Evolutionary conservation across 2,113 vertebrate species (phyloP).

Genomic region (Megaceryle maxima): DNA sequence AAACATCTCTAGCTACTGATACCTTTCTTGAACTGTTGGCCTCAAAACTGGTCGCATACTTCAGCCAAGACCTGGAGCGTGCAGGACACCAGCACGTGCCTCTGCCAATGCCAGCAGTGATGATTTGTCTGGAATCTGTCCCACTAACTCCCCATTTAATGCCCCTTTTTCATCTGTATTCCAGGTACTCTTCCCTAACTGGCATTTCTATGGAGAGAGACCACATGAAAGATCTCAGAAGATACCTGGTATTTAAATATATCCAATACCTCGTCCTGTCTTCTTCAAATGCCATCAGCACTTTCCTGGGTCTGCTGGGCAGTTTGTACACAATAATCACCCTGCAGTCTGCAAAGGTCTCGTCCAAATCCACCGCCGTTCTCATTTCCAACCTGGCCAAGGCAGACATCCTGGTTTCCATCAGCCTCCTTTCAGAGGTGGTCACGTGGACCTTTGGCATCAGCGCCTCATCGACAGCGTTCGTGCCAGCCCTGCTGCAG

Average conservation of each 20-base stretch:
- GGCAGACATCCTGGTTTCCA: conserved; percentile 64
- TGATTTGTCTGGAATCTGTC: neutral
- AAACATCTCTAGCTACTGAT: no score
- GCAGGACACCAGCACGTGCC: neutral
- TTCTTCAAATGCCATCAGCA: conserved; percentile 39
- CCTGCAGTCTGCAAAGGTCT: conserved; percentile 74
- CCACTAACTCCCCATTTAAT: neutral
- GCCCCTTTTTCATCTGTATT: neutral
- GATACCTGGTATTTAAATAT: conserved; percentile 80
- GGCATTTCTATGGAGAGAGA: conserved; percentile 45
- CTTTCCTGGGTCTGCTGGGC: conserved; percentile 71
- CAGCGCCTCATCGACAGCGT: neutral
- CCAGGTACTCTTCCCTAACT: conserved; percentile 8
- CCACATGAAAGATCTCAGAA: conserved; percentile 72
- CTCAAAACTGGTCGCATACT: no score
- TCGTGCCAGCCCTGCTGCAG: neutral
- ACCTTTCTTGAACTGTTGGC: no score
- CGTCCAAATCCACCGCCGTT: conserved; percentile 77
- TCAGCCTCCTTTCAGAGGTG: neutral
- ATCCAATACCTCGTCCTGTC: conserved; percentile 78
- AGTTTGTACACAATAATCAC: conserved; percentile 63
- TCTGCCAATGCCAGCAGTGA: neutral
- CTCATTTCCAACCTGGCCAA: conserved; percentile 77
- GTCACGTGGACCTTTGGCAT: neutral
- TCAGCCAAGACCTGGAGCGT: neutral